Conservation (phyloP, 2,113 vertebrate species). For the Indri indri region DNA sequence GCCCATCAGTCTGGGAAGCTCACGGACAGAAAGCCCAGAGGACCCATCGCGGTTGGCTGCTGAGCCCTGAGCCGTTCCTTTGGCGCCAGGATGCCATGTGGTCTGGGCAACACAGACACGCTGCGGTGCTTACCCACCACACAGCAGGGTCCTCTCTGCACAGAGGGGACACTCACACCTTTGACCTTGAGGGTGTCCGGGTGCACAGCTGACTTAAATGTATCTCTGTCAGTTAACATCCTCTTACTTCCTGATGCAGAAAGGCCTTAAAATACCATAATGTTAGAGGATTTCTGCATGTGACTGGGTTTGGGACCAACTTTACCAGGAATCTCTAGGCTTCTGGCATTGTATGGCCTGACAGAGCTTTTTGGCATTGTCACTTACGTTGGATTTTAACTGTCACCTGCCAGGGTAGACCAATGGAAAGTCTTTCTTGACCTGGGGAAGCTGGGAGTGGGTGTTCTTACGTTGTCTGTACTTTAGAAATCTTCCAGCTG, state of each 20-base stretch:
- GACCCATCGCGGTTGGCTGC: not conserved
- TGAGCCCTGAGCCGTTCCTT: not conserved
- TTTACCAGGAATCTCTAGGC: not conserved
- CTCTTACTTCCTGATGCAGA: not conserved
- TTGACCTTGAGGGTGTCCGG: not conserved
- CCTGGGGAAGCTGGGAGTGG: not conserved
- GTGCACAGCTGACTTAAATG: not conserved
- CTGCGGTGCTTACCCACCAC: not conserved
- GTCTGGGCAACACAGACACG: not conserved
- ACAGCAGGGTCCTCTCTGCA: not conserved
- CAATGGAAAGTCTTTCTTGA: not conserved
- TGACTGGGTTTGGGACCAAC: not conserved
- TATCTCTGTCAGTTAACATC: not conserved
- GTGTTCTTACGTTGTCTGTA: not conserved
- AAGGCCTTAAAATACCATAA: not conserved
- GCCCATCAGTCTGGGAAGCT: not conserved
- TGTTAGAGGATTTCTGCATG: not conserved
- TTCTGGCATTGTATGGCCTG: rapidly evolving
- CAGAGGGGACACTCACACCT: not conserved
- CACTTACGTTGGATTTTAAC: not conserved
- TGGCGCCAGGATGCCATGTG: not conserved
- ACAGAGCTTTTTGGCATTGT: not conserved
- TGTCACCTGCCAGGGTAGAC: not conserved
- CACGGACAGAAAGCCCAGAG: not conserved
- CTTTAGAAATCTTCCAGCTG: not conserved